Percentiles rank a stretch among this genome's conserved stretches.
phyloP scores from a whole-genome alignment of 2,888 invertebrate species.

The Marronus borbonicus region DNA sequence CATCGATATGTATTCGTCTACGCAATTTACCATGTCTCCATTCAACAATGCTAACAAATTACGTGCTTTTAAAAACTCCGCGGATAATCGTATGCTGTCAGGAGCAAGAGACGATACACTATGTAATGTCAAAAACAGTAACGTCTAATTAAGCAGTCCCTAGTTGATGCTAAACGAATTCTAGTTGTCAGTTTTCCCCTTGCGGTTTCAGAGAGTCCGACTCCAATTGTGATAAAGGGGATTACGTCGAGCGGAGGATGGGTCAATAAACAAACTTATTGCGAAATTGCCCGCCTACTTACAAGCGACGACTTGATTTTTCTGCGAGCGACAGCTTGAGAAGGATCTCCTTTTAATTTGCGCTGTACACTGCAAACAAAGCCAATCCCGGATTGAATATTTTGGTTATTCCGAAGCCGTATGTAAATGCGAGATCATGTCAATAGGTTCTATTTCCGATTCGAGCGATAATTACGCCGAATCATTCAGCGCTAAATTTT shows the following conservation, averaged over 20 bases:
- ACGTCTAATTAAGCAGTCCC: neutral
- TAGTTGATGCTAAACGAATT: neutral
- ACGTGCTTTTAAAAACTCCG: too few relatives aligned
- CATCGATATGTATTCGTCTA: too few relatives aligned
- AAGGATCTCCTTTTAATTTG: neutral
- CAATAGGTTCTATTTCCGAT: too few relatives aligned
- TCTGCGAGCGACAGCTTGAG: constrained; percentile 10
- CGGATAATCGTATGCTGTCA: too few relatives aligned
- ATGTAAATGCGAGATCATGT: too few relatives aligned
- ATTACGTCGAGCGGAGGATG: constrained; percentile 15
- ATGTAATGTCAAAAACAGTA: neutral
- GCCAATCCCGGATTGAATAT: too few relatives aligned
- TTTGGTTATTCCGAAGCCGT: too few relatives aligned
- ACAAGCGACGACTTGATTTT: constrained; percentile 20
- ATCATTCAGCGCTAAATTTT: too few relatives aligned
- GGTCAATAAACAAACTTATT: constrained; percentile 19
- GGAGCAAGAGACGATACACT: neutral
- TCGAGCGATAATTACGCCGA: too few relatives aligned
- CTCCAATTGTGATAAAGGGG: constrained; percentile 18
- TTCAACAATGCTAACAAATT: too few relatives aligned
- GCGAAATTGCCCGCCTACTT: constrained; percentile 5
- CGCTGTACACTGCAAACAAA: too few relatives aligned
- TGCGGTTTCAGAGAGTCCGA: neutral
- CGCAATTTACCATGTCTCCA: too few relatives aligned
- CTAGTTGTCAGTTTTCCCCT: neutral